phyloP scores from a whole-genome alignment of 2,113 vertebrate species.

The Camelus dromedarius region DNA sequence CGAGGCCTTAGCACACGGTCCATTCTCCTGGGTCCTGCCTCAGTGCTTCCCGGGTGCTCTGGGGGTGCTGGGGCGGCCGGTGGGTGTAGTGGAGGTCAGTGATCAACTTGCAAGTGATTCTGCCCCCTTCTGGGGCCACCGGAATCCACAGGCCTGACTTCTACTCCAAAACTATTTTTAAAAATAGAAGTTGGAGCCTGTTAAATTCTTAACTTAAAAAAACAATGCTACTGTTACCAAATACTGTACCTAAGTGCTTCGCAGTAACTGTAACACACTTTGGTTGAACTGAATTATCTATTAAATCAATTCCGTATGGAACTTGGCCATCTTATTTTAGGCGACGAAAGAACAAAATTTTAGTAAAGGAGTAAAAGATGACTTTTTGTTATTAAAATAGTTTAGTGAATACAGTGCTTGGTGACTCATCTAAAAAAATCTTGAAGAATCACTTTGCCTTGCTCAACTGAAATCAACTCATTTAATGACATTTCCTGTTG shows the following conservation, averaged over 20 bases:
- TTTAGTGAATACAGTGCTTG: constrained; percentile 79
- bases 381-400: constrained; percentile 64
- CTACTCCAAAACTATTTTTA: background rate
- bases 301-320: constrained; percentile 44
- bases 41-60: background rate
- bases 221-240: background rate
- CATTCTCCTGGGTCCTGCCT: background rate
- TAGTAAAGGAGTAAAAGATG: constrained; percentile 48
- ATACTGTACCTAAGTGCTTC: background rate
- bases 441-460: constrained; percentile 88
- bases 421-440: constrained; percentile 86
- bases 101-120: background rate
- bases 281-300: background rate
- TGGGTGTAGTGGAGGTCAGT: background rate
- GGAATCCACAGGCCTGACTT: background rate
- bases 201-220: background rate
- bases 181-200: background rate
- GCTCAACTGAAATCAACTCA: constrained; percentile 87
- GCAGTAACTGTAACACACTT: background rate
- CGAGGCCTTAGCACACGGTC: background rate
- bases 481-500: constrained; percentile 87
- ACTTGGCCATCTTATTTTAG: background rate
- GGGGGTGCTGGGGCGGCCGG: background rate
- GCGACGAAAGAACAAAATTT: background rate
- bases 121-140: background rate